Evolutionary conservation across 2,888 invertebrate genomes (phyloP), one percentile per base, ranked within the genome.

Genomic region (Frankliniella intonsa): DNA sequence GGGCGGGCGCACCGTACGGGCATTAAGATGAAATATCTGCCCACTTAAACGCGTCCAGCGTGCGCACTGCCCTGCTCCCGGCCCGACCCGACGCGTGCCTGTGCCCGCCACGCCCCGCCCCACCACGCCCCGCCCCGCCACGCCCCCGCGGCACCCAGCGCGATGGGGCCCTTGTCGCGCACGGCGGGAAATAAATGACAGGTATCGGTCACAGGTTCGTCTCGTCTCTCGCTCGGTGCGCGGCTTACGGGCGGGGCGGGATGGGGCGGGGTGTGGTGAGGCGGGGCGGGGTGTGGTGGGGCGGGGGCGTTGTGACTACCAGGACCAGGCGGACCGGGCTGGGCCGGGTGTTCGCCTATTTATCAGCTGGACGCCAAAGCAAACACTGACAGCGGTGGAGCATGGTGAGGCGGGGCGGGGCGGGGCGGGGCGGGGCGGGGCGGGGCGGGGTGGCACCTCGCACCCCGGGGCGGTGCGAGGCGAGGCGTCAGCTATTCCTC

Each of bases 301-400:
- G 38, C 38, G 38, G 38, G 38, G 5, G 5, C 38, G 38, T 38
- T 38, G 38, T 38, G 38, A 38, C 38, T 55, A 10, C 62, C 62
- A n/a, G 19, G 55, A 55, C 55, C 62, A 17, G 62, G 62, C 62
- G 19, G 62, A 62, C 55, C 55, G 17, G 55, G 12, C 55, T 14
- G 25, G 12, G 9, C 69, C 69, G 69, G 22, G 22, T 11, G 69
- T 8, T 25, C 12, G 69, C 22, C 69, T 25, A 76, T 76, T 76
- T 25, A 76, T 76, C 69, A 76, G 69, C 69, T 12, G 69, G n/a
- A 22, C 69, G 69, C 69, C 69, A 25, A 76, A 76, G 62, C 62
- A 62, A 10, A 62, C 62, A 62, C 14, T 62, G 62, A 62, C 14
- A 62, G 62, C 17, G 12, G 62, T 17, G 62, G 62, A 62, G 62